Evolutionary conservation across 92 coral and sea anemone species (phyloP), one percentile per base, ranked within the genome.

Genomic region (Phenganax stokvisi): DNA sequence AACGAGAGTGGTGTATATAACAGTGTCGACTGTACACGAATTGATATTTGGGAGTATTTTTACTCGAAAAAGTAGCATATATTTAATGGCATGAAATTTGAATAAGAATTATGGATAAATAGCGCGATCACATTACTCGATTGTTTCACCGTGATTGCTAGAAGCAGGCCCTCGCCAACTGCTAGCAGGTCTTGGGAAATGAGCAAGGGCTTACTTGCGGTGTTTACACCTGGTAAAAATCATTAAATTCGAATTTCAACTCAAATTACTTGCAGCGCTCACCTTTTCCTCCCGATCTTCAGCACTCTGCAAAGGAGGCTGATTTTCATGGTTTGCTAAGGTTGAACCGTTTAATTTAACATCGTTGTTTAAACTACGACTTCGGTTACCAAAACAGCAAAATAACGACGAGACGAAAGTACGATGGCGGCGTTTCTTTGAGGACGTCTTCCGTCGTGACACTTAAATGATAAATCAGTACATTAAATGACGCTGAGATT

Each of bases 381-480:
- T 53, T 78, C 91, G 97, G 61, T 92, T 85, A 52, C 99, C 99
- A 86, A 96, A 96, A 80, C 99, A 96, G 83, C 99, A 96, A 86
- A 96, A 96, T 79, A 96, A 89, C 88, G 99, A 96, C 12, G 99
- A 96, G 64, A 96, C 86, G 28, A 96, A 89, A 77, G 89, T 91
- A 79, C 99, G 88, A 87, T 89, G 90, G 51, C 97, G 84, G 0
- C 97, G 92, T 84, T 92, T 92, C 87, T 96, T 96, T 81, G 88
- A 80, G 63, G 83, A 80, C 27, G 97, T 84, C 79, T 88, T 84
- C 83, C 83, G 83, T 52, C 99, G 92, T 88, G 82, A 91, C 81
- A 59, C 69, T 70, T 11, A 81, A 84, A 51, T 55, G n/a, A 82
- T 25, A 72, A 65, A 68, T 68, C 73, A 68, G 73, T 68, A 68